Percentiles rank a stretch among this genome's conserved stretches.
Conservation (phyloP, 2,797 vertebrate genomes). For the Sciurus carolinensis region DNA sequence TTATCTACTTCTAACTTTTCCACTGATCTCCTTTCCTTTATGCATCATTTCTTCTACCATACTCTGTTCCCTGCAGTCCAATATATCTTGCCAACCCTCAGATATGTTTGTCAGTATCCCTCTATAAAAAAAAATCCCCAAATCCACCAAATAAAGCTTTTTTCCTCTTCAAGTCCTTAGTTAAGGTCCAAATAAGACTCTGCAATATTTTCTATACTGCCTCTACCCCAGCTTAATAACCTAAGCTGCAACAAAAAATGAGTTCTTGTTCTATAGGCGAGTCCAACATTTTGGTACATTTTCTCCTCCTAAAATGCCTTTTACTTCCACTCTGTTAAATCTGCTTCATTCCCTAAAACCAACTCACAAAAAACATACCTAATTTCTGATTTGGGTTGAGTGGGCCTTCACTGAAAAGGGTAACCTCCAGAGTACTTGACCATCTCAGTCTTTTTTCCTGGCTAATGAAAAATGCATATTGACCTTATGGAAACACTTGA, state of each 20-base stretch:
- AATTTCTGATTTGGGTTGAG: too few species aligned
- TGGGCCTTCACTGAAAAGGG: too few species aligned
- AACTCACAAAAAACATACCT: too few species aligned
- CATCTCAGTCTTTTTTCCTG: too few species aligned
- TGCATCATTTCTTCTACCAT: not conserved
- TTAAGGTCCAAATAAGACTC: not conserved
- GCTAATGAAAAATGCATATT: too few species aligned
- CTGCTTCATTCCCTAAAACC: not conserved
- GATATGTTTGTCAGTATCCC: not conserved
- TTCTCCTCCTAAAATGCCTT: not conserved
- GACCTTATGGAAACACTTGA: too few species aligned
- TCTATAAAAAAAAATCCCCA: not conserved
- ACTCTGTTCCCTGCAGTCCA: not conserved
- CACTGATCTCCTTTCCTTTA: not conserved
- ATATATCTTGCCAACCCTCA: not conserved
- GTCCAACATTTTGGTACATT: not conserved
- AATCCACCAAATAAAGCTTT: not conserved
- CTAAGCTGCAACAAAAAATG: not conserved
- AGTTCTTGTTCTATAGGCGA: conserved; percentile 31
- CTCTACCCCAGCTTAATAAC: not conserved
- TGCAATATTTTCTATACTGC: not conserved
- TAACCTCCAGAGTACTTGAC: too few species aligned
- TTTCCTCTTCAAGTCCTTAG: not conserved
- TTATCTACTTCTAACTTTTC: not conserved
- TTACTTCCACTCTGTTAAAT: too few species aligned